Evolutionary conservation across 2,797 vertebrate genomes (phyloP), one percentile per base, ranked within the genome.

Genomic region (Brachymystax lenok): DNA sequence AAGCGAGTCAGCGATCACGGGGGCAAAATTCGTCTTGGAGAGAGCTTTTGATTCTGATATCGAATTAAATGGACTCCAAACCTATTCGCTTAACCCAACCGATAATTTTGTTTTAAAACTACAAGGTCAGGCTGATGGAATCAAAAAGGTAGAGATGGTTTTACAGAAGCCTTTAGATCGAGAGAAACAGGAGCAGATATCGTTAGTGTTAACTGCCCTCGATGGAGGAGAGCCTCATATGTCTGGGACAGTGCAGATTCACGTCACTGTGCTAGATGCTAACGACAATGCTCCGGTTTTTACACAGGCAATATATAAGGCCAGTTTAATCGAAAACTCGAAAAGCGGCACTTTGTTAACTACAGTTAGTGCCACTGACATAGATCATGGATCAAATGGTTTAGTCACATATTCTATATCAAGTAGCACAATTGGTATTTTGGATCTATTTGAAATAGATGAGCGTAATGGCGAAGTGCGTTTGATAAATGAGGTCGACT

Each of bases 271-370:
- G 2, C 82, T 87, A 1, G 93, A 94, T 76, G 83, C 46, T 13
- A 94, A 94, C 74, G 93, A 94, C 30, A 94, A 94, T 50, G 75
- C 88, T 0, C 93, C 93, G 0, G 72, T 92, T 28, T 94, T 93
- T 82, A 82, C 2, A 24, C 82, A 91, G 63, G 63, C 88, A 0
- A 8, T 90, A 2, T 94, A 93, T 71, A 87, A 78, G 63, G 80
- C 86, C 10, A 86, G 24, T 59, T 56, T 93, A 40, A 33, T 5
- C 0, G 93, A 94, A 82, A 92, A 92, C 51, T 71, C 69, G 3
- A 80, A 85, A 0, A 69, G 72, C 12, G 86, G 86, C 0, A 86
- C 87, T 7, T 8, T 77, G 0, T 75, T 94, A 21, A 69, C 88
- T 1, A 86, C 73, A 3, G 85, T 94, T 4, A 87, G 80, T 54